phyloP scores from a whole-genome alignment of 2,113 vertebrate genomes.

The Choloepus hoffmanni region DNA sequence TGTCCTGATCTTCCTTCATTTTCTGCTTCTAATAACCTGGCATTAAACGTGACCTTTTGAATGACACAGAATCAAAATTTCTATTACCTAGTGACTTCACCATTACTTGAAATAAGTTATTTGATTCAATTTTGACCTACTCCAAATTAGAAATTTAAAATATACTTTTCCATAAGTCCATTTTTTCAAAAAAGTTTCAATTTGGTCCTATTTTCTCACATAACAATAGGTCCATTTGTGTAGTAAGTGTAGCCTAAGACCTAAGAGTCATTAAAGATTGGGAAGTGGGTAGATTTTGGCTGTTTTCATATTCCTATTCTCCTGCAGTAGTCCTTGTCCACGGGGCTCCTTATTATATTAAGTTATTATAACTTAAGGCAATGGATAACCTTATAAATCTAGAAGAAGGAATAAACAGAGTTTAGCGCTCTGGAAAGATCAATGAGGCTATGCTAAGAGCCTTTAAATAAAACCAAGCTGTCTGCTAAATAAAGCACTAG shows the following conservation, averaged over 20 bases:
- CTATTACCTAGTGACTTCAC: neutral
- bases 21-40: neutral
- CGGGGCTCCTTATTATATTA: neutral
- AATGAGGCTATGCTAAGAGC: neutral
- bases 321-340: neutral
- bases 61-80: neutral
- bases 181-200: neutral
- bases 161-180: neutral
- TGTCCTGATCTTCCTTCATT: neutral
- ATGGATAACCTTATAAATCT: neutral
- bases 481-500: neutral
- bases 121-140: neutral
- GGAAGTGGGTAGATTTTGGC: neutral
- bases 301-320: neutral
- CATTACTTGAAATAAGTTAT: conserved; percentile 21
- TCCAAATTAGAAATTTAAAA: conserved; percentile 18
- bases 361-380: neutral
- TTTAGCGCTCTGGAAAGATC: neutral
- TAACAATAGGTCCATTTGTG: neutral
- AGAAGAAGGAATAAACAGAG: neutral
- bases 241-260: neutral
- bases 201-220: neutral
- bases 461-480: neutral
- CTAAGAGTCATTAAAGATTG: neutral
- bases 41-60: neutral